Evolutionary conservation across 2,797 vertebrate species (phyloP).

Genomic region (Pagetopsis macropterus): DNA sequence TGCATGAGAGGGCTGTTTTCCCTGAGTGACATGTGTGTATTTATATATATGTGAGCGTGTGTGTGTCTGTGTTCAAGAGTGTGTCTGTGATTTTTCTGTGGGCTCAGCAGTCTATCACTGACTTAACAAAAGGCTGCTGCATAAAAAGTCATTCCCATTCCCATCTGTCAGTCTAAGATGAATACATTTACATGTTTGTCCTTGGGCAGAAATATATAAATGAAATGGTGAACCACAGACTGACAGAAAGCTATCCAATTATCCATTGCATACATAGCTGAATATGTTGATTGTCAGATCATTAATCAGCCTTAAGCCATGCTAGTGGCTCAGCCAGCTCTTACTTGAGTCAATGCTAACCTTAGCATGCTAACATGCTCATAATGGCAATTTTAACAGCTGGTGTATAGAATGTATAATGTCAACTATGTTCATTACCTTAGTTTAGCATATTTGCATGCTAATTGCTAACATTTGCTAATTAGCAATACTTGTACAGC

Average conservation of each 20-base stretch:
- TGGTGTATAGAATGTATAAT: background rate
- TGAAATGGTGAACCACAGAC: background rate
- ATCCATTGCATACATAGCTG: background rate
- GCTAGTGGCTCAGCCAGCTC: background rate
- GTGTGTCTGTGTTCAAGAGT: background rate
- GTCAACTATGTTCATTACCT: background rate
- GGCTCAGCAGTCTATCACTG: constrained; percentile 63
- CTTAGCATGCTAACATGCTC: background rate
- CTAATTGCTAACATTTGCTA: background rate
- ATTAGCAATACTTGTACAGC: background rate
- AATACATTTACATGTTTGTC: constrained; percentile 33
- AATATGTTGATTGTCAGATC: background rate
- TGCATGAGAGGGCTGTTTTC: constrained; percentile 38
- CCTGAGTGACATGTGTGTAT: constrained; percentile 47
- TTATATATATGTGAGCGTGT: background rate
- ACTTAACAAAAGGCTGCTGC: constrained; percentile 63
- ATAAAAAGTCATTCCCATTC: constrained; percentile 52
- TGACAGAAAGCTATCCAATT: background rate
- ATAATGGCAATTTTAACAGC: background rate
- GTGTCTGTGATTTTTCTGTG: constrained; percentile 33
- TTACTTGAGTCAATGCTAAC: no score
- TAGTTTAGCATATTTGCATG: background rate
- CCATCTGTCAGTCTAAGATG: constrained; percentile 39
- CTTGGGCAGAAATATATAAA: constrained; percentile 12
- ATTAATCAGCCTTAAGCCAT: background rate